Percentiles rank a stretch among this genome's conserved stretches.
phyloP scores from a whole-genome alignment of 2,797 vertebrate species.

The Florisuga fusca region DNA sequence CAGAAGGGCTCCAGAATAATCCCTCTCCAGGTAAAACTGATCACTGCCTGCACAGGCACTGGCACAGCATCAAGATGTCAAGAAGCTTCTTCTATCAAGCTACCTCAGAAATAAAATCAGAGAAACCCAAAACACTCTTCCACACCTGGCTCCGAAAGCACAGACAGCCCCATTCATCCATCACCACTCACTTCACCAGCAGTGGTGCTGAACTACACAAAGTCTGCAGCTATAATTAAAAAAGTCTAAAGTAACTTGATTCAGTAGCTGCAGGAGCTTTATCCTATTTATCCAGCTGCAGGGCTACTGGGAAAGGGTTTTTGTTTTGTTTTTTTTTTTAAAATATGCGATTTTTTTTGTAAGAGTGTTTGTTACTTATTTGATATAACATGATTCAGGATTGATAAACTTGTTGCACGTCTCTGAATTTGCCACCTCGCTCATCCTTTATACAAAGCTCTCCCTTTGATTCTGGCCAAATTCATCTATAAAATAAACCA shows the following conservation, averaged over 20 bases:
- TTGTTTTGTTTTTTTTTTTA: background rate
- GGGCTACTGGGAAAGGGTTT: background rate
- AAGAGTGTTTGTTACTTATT: background rate
- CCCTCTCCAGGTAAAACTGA: background rate
- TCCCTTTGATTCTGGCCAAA: background rate
- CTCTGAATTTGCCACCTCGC: background rate
- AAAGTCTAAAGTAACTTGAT: background rate
- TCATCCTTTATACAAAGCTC: background rate
- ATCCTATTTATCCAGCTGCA: conserved; percentile 27
- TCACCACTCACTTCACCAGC: background rate
- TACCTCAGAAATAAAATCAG: background rate
- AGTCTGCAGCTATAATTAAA: background rate
- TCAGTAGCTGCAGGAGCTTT: background rate
- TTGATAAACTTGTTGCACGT: background rate
- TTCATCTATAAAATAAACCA: background rate
- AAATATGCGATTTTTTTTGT: background rate
- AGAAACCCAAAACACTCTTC: background rate
- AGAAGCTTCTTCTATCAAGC: background rate
- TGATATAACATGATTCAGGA: background rate
- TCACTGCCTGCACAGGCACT: background rate
- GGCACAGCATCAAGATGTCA: background rate
- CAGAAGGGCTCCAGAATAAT: background rate
- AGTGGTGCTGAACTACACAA: background rate
- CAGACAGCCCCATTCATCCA: background rate
- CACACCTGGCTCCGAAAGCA: accelerated